Percentiles rank a stretch among this genome's conserved stretches.
phyloP scores from a whole-genome alignment of 2,797 vertebrate genomes.

The Acanthornis magna region DNA sequence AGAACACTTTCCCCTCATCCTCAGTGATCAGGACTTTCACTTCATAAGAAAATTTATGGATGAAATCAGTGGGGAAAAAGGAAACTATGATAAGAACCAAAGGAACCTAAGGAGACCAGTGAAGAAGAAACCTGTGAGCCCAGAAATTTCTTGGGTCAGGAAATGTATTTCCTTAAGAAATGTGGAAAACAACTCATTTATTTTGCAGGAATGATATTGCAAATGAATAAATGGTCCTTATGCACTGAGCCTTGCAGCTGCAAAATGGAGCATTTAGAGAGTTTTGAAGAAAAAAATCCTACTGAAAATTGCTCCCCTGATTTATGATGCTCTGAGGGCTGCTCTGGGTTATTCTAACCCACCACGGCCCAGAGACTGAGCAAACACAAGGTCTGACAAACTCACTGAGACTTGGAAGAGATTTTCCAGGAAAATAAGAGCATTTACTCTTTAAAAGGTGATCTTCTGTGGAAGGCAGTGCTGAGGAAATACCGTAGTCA shows the following conservation, averaged over 20 bases:
- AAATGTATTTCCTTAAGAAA: neutral
- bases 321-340: neutral
- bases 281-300: neutral
- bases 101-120: neutral
- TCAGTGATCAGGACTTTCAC: neutral
- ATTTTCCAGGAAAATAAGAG: neutral
- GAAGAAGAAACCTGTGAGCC: neutral
- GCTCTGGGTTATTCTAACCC: neutral
- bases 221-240: neutral
- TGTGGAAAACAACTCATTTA: neutral
- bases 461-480: neutral
- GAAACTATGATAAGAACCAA: neutral
- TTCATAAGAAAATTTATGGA: neutral
- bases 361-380: fast-evolving
- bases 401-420: neutral
- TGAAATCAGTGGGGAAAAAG: neutral
- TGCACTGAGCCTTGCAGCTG: neutral
- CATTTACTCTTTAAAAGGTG: neutral
- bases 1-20: neutral
- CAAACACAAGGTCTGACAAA: neutral
- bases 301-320: neutral
- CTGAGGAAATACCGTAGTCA: neutral
- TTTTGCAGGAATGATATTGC: neutral
- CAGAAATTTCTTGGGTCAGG: neutral
- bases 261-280: neutral